Percentiles rank a stretch among this genome's conserved stretches.
phyloP scores from a whole-genome alignment of 2,888 invertebrate genomes.

The Zaprionus obscuricornis region DNA sequence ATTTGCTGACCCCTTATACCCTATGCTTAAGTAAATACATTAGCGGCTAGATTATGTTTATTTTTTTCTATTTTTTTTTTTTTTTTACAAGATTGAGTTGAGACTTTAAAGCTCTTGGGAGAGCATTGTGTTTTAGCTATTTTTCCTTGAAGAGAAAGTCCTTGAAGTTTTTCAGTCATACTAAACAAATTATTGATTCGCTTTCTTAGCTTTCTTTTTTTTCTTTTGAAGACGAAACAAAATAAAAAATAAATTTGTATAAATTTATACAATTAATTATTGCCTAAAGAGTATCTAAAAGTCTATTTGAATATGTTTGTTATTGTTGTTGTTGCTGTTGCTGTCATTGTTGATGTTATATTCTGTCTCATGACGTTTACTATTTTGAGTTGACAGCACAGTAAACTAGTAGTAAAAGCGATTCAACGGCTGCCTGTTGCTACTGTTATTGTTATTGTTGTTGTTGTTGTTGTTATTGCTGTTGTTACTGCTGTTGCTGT shows the following conservation, averaged over 20 bases:
- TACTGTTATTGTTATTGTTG: slow-evolving; percentile 22
- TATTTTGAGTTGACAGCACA: slow-evolving; percentile 53
- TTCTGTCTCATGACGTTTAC: slow-evolving; percentile 60
- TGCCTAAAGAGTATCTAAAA: slow-evolving; percentile 10
- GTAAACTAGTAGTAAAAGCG: slow-evolving; percentile 58
- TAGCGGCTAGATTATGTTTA: slow-evolving; percentile 2
- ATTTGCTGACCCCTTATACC: slow-evolving; percentile 35
- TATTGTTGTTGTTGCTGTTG: slow-evolving; percentile 39
- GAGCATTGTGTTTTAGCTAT: no score
- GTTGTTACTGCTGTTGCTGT: slow-evolving; percentile 9
- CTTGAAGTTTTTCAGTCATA: no score
- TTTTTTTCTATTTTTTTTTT: no score
- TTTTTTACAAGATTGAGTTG: no score
- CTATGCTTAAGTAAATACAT: background rate
- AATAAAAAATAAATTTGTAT: no score
- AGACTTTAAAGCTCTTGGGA: no score
- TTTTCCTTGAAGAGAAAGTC: no score
- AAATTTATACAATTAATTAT: no score
- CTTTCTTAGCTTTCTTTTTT: no score
- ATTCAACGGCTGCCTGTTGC: slow-evolving; percentile 69
- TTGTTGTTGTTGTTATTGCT: slow-evolving; percentile 22
- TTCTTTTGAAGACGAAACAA: no score
- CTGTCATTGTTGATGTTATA: slow-evolving; percentile 7
- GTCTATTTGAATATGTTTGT: slow-evolving; percentile 19
- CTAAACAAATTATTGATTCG: no score